Percentiles rank a stretch among this genome's conserved stretches.
These are phyloP conservation scores for Hypotaenidia okinawae DNA, from an alignment of 2,797 vertebrate genomes.

Conservation along the genomic window DNA sequence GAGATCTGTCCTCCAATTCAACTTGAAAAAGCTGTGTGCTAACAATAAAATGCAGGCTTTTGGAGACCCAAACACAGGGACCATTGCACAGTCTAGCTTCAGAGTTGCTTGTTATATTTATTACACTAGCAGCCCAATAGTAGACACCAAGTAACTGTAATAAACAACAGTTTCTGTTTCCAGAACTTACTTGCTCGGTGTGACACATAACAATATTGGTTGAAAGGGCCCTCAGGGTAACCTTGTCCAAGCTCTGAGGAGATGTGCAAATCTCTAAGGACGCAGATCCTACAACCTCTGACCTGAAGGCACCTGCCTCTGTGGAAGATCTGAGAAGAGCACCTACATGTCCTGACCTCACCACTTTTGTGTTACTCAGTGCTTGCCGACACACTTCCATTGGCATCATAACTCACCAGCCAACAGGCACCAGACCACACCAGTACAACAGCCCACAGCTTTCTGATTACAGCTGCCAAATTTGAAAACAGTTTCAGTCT, in stretches of 20 bases:
- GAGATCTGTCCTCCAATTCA: background rate
- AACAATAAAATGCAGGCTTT: background rate
- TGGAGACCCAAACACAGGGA: background rate
- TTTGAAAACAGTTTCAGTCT: background rate
- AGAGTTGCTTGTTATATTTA: background rate
- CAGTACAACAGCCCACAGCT: rapidly evolving
- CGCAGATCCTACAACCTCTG: background rate
- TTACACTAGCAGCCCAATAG: background rate
- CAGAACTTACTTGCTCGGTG: background rate
- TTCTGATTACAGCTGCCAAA: background rate
- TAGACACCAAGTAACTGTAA: background rate
- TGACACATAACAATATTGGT: background rate
- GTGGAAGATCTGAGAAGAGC: background rate
- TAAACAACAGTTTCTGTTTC: background rate
- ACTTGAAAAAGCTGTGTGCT: background rate
- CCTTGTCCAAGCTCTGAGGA: background rate
- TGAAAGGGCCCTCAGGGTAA: background rate
- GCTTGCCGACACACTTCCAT: background rate
- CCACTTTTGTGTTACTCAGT: rapidly evolving
- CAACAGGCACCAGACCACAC: background rate
- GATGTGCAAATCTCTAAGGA: background rate
- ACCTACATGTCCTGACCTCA: background rate
- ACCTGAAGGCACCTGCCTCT: background rate
- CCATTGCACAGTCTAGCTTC: background rate
- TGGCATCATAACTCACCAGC: rapidly evolving